Evolutionary conservation across 2,888 invertebrate species (phyloP).

Genomic region (Ganaspis brasiliensis): DNA sequence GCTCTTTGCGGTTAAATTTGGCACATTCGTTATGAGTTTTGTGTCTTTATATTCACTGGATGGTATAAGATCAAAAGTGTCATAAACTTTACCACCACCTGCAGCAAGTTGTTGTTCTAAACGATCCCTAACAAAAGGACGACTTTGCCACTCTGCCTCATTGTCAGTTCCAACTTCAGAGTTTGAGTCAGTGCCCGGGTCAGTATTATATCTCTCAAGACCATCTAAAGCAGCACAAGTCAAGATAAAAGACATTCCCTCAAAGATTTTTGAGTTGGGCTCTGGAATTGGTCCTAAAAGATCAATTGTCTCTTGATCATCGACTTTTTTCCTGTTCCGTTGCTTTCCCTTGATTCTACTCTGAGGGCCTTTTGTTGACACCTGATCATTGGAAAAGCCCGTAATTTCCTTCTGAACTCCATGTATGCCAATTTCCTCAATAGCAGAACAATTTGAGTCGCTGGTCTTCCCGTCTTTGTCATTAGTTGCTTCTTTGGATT

Average conservation of each 20-base stretch:
- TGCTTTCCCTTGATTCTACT: constrained; percentile 82
- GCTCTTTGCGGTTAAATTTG: constrained; percentile 88
- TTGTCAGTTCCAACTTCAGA: constrained; percentile 82
- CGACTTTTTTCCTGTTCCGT: constrained; percentile 82
- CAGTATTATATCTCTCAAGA: constrained; percentile 67
- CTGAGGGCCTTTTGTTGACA: constrained; percentile 65
- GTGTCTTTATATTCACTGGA: constrained; percentile 82
- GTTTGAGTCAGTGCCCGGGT: constrained; percentile 71
- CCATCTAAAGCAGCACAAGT: constrained; percentile 82
- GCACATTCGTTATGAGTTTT: constrained; percentile 86
- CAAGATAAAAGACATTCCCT: constrained; percentile 83
- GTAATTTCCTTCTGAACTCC: constrained; percentile 72
- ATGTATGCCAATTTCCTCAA: constrained; percentile 61
- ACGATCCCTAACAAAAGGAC: constrained; percentile 83
- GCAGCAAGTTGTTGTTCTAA: constrained; percentile 84
- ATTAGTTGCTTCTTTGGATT: constrained; percentile 51
- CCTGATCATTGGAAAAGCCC: constrained; percentile 66
- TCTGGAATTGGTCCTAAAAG: constrained; percentile 83
- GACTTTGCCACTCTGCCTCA: constrained; percentile 82
- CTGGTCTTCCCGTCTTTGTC: constrained; percentile 66
- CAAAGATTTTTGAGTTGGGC: constrained; percentile 81
- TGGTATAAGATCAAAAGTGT: constrained; percentile 82
- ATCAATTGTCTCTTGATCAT: constrained; percentile 81
- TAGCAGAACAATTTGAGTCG: constrained; percentile 63
- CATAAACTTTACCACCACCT: constrained; percentile 85